These are phyloP conservation scores for Orthonyx spaldingii DNA, from an alignment of 2,113 vertebrate species.

Conservation along the genomic window DNA sequence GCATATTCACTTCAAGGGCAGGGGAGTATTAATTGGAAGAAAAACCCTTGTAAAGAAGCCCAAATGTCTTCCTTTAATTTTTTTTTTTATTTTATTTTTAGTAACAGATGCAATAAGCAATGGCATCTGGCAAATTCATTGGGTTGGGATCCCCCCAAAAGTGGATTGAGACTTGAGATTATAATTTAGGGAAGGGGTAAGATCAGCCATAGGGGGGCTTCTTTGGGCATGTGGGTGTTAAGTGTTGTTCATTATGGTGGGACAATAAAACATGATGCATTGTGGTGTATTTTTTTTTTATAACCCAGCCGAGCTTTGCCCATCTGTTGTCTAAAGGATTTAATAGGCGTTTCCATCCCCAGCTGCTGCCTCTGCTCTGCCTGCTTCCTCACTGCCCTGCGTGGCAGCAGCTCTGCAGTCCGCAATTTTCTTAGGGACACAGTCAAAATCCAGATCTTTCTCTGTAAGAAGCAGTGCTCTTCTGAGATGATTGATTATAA, in stretches of 20 bases:
- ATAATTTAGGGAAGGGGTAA: background rate
- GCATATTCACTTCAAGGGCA: constrained; percentile 63
- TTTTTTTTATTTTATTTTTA: background rate
- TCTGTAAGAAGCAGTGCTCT: constrained; percentile 68
- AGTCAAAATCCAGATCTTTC: constrained; percentile 75
- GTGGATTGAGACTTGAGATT: constrained; percentile 1
- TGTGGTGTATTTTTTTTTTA: constrained; percentile 53
- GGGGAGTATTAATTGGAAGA: constrained; percentile 23
- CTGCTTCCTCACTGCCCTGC: constrained; percentile 68
- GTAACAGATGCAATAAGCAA: constrained; percentile 4
- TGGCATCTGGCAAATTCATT: background rate
- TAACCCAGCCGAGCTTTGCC: constrained; percentile 65
- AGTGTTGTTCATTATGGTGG: constrained; percentile 65
- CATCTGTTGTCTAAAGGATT: constrained; percentile 84
- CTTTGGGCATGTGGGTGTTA: constrained; percentile 58
- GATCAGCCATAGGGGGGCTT: background rate
- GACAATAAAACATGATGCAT: constrained; percentile 71
- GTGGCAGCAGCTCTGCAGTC: constrained; percentile 69
- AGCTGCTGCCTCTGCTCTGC: constrained; percentile 77
- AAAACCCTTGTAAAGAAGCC: background rate
- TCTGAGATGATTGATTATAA: constrained; percentile 66
- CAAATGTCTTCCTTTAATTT: background rate
- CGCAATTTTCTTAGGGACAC: constrained; percentile 71
- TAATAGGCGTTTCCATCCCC: constrained; percentile 78
- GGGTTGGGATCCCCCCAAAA: background rate